Conservation (phyloP, 2,888 invertebrate genomes). For the Lasioglossum pauxillum region DNA sequence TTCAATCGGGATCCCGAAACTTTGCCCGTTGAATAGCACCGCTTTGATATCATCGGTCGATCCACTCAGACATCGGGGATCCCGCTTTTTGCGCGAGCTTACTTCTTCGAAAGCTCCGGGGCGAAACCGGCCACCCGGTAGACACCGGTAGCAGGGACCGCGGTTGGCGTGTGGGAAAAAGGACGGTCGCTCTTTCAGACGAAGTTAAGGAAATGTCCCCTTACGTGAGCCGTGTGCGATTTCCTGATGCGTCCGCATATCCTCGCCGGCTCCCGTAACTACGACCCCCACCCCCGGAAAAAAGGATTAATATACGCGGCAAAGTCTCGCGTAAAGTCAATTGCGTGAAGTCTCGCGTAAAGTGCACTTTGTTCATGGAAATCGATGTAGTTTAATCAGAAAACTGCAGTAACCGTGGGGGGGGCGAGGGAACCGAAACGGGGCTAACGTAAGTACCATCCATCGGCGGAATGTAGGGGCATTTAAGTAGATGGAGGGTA, state of each 20-base stretch:
- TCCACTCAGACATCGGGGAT: neutral
- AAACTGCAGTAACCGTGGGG: constrained; percentile 62
- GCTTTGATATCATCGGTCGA: neutral
- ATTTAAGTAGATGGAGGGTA: constrained; percentile 78
- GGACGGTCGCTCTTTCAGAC: neutral
- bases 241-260: neutral
- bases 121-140: neutral
- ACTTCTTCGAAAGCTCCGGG: neutral
- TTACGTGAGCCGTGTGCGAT: constrained; percentile 27
- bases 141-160: neutral
- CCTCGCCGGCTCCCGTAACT: constrained; percentile 11
- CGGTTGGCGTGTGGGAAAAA: neutral
- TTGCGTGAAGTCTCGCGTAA: constrained; percentile 60
- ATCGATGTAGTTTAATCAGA: constrained; percentile 75
- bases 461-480: constrained; percentile 70
- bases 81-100: neutral
- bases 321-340: constrained; percentile 49
- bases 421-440: neutral
- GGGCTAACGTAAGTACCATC: constrained; percentile 63
- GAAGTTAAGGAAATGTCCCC: constrained; percentile 19
- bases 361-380: constrained; percentile 66
- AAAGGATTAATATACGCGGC: constrained; percentile 50
- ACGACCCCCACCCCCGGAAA: neutral
- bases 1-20: neutral
- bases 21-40: neutral